Conservation (phyloP, 2,888 invertebrate species). For the Phragmatobia fuliginosa region DNA sequence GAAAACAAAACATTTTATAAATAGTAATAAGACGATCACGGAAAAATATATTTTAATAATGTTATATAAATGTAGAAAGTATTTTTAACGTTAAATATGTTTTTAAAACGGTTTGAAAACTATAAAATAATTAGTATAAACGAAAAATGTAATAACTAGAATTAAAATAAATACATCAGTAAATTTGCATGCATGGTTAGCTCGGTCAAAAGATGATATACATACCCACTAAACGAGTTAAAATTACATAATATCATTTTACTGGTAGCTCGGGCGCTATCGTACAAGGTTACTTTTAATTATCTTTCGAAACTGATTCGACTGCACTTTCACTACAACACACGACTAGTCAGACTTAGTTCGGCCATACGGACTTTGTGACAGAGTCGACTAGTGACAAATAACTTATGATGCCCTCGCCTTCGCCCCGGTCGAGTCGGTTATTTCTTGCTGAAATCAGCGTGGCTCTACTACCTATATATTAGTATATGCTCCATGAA, state of each 20-base stretch:
- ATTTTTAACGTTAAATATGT: neutral
- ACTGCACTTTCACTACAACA: neutral
- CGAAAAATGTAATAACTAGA: neutral
- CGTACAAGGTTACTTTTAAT: conserved; percentile 1
- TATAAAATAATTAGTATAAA: neutral
- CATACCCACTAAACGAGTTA: neutral
- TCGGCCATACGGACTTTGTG: no score
- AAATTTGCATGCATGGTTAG: neutral
- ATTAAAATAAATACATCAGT: neutral
- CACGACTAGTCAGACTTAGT: neutral
- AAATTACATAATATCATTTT: neutral
- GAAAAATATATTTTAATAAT: no score
- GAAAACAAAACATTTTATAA: neutral
- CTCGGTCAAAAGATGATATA: neutral
- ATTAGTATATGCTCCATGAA: no score
- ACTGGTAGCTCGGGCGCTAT: neutral
- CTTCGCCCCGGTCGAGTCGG: no score
- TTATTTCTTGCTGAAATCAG: no score
- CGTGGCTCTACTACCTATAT: no score
- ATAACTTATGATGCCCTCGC: no score
- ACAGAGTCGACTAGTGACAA: neutral
- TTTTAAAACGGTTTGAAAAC: neutral
- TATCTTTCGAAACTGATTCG: neutral
- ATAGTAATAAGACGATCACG: no score
- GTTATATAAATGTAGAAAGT: neutral